Evolutionary conservation across 2,888 invertebrate genomes (phyloP), one percentile per base, ranked within the genome.

Genomic region (Blastobasis adustella): DNA sequence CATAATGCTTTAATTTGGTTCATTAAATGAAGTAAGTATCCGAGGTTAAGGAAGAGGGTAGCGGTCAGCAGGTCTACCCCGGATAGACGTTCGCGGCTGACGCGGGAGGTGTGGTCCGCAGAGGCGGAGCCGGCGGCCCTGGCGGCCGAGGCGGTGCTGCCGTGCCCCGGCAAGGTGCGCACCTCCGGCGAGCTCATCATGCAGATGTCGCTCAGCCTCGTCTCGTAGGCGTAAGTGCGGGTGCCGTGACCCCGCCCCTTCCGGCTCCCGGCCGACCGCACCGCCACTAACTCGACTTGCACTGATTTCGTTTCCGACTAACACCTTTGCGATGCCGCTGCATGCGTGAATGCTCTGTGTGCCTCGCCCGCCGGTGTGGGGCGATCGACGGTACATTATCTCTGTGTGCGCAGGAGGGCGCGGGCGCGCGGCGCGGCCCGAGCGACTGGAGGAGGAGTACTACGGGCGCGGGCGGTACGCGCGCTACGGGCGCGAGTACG

Each of bases 361-460:
- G 23, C 23, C 23, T 23, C 23, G 23, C 23, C 23, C 1, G 23
- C 23, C 6, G 6, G 6, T 5, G 36, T 9, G 23, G 5, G 36
- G 1, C 45, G 4, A 23, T 45, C 23, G 5, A 10, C 45, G 23
- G 10, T 10, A n/a, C 10, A 10, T 7, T 23, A 10, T 3, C 23
- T 36, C 5, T 36, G 37, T 46, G 47, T 42, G 44, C 46, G 2
- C 72, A 83, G 85, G 86, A 53, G 80, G 81, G 57, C 71, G 86
- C 57, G 69, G 78, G 56, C 84, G 91, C 57, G 87, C 87, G 61
- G 76, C 90, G 60, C 83, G 91, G 57, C 79, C 84, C 58, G 89
- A 88, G 70, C 79, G 91, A 74, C 71, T 91, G 76, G 80, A 82
- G 69, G 91, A 91, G 66, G 91, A 92, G 63, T 82, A 86, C 66